These are phyloP conservation scores for Drosophila repletoides DNA, from an alignment of 1,140 invertebrate genomes.

Conservation along the genomic window DNA sequence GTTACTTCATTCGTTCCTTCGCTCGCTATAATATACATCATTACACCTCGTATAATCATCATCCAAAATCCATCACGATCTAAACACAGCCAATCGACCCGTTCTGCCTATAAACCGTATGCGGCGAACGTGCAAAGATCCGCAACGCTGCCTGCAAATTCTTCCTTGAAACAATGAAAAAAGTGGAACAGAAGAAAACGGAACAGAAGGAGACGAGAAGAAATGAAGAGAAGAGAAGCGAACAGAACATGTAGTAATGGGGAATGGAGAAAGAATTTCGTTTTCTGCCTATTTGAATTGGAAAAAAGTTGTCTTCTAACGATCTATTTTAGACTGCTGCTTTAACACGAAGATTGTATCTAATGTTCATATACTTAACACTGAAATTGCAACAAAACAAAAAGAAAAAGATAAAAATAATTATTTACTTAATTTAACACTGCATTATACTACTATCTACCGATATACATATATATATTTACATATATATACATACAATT, in stretches of 20 bases:
- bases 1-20: slow-evolving; percentile 5
- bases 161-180: slow-evolving; percentile 82
- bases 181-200: not conserved
- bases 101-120: slow-evolving; percentile 87
- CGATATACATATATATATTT: slow-evolving; percentile 5
- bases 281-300: too few relatives aligned
- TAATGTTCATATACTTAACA: slow-evolving; percentile 41
- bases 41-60: slow-evolving; percentile 25
- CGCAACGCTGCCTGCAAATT: slow-evolving; percentile 87
- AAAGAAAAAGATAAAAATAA: slow-evolving; percentile 34
- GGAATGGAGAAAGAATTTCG: not conserved
- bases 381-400: not conserved
- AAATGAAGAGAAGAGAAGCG: not conserved
- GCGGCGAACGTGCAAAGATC: slow-evolving; percentile 86
- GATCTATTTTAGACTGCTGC: slow-evolving; percentile 13
- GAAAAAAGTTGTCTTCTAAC: slow-evolving; percentile 25
- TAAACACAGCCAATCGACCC: slow-evolving; percentile 85
- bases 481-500: slow-evolving; percentile 39
- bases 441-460: slow-evolving; percentile 24
- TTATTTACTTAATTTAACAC: slow-evolving; percentile 55
- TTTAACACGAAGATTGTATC: slow-evolving; percentile 37
- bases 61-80: slow-evolving; percentile 9
- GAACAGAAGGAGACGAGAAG: too few relatives aligned
- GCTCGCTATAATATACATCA: slow-evolving; percentile 15
- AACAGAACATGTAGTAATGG: not conserved